Conservation (phyloP, 2,113 vertebrate genomes). For the Pithys albifrons region DNA sequence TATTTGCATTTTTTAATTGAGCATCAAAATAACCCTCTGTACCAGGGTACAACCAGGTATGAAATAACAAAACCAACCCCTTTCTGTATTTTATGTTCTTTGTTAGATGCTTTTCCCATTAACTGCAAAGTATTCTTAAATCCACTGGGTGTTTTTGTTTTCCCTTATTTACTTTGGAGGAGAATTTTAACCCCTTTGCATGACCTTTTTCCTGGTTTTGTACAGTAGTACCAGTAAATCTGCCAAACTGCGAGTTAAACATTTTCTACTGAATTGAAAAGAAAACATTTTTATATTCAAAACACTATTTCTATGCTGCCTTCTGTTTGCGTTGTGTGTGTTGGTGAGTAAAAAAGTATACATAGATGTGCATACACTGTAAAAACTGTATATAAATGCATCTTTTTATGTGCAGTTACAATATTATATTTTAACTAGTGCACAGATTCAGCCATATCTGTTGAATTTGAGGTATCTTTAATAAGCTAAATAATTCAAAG, state of each 20-base stretch:
- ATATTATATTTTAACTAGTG: constrained; percentile 76
- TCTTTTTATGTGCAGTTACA: constrained; percentile 73
- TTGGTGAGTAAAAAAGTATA: constrained; percentile 61
- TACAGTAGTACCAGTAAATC: constrained; percentile 46
- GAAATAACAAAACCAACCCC: background rate
- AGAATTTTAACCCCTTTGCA: constrained; percentile 68
- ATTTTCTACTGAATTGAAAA: constrained; percentile 72
- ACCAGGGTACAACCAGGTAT: background rate
- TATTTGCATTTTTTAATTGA: background rate
- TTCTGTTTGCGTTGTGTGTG: constrained; percentile 77
- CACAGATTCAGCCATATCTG: constrained; percentile 73
- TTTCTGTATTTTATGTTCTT: constrained; percentile 44
- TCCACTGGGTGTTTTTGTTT: constrained; percentile 38
- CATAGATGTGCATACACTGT: constrained; percentile 62
- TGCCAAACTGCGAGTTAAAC: constrained; percentile 73
- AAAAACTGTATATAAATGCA: constrained; percentile 68
- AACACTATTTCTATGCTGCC: constrained; percentile 79
- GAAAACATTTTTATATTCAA: constrained; percentile 62
- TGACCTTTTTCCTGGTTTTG: constrained; percentile 64
- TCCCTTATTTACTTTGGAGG: constrained; percentile 53
- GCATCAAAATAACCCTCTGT: constrained; percentile 9
- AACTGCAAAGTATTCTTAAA: constrained; percentile 21
- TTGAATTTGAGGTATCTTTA: constrained; percentile 72
- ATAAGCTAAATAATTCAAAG: constrained; percentile 61
- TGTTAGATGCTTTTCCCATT: constrained; percentile 44